Evolutionary conservation across 64 coral and sea anemone genomes (phyloP), one percentile per base, ranked within the genome.

Genomic region (Porites australiensis): DNA sequence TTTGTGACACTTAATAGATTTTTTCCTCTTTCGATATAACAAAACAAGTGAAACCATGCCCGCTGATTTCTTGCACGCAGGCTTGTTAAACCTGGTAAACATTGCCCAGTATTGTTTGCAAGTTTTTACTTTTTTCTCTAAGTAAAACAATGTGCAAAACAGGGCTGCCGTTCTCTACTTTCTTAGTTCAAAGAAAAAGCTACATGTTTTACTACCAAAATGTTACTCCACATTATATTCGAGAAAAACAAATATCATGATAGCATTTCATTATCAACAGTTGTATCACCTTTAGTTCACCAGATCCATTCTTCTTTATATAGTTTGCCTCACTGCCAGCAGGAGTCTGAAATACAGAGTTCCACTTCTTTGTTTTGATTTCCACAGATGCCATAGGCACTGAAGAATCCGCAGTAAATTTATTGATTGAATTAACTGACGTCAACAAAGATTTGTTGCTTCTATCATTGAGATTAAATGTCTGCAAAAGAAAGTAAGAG

Each of bases 391-490:
- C 71, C 47, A 14, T 77, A 57, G 87, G 27, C 1, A 59, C 16
- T 12, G 48, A 77, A 72, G 46, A 21, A 1, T 76, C 58, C 15
- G 70, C 5, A 60, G 44, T 47, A 50, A 50, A 47, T 63, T 12
- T 76, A 19, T 89, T 64, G 19, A 89, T 75, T 89, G 16, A 64
- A 13, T 57, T 48, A 45, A 89, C 54, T 64, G 71, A 72, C 4
- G 23, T 19, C 13, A 73, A 63, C 14, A 59, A 58, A 13, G 75
- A 58, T 80, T 77, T 90, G 5, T 69, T 88, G 44, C 22, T 50
- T 76, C 55, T 79, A 14, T 94, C 92, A 81, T 83, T 86, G 14
- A 94, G 62, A 64, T 89, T 70, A 77, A 94, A 94, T 37, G 92
- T 94, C 92, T 94, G 55, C 7, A 88, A 89, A 27, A 18, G 50